Evolutionary conservation across 30 jellyfish, hydroid and myxozoan genomes (phyloP).

Genomic region (Hydractinia symbiolongicarpus): DNA sequence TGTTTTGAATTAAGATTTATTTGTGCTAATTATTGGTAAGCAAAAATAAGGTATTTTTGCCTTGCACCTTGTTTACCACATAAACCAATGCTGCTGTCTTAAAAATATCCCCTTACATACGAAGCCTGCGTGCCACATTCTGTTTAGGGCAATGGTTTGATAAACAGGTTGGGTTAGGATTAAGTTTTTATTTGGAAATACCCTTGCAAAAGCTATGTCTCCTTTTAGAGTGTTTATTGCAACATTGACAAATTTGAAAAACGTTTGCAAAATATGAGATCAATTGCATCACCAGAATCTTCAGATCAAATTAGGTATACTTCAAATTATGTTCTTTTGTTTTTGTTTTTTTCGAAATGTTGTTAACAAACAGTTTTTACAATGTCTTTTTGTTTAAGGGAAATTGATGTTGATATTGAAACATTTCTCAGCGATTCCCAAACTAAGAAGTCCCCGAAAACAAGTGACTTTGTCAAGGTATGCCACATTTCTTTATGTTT

Average conservation of each 20-base stretch:
- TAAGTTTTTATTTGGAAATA: too few relatives aligned
- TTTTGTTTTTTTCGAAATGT: neutral
- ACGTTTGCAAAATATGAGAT: slow-evolving; percentile 39
- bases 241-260: slow-evolving; percentile 54
- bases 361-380: neutral
- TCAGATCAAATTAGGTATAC: slow-evolving; percentile 13
- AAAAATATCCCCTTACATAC: too few relatives aligned
- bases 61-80: too few relatives aligned
- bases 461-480: slow-evolving; percentile 39
- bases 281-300: slow-evolving; percentile 7
- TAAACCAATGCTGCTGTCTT: too few relatives aligned
- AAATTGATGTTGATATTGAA: slow-evolving; percentile 65
- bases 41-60: too few relatives aligned
- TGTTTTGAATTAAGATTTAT: too few relatives aligned
- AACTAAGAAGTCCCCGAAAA: slow-evolving; percentile 15
- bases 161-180: too few relatives aligned
- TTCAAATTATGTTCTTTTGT: neutral
- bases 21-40: too few relatives aligned
- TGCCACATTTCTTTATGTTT: too few relatives aligned
- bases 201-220: too few relatives aligned
- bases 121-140: too few relatives aligned
- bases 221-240: slow-evolving; percentile 7
- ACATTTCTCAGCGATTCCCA: slow-evolving; percentile 45
- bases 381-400: slow-evolving; percentile 26
- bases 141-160: too few relatives aligned